Base-by-base conservation (phyloP, 2,113 vertebrate genomes). In the Leptobrachium ailaonicum region DNA sequence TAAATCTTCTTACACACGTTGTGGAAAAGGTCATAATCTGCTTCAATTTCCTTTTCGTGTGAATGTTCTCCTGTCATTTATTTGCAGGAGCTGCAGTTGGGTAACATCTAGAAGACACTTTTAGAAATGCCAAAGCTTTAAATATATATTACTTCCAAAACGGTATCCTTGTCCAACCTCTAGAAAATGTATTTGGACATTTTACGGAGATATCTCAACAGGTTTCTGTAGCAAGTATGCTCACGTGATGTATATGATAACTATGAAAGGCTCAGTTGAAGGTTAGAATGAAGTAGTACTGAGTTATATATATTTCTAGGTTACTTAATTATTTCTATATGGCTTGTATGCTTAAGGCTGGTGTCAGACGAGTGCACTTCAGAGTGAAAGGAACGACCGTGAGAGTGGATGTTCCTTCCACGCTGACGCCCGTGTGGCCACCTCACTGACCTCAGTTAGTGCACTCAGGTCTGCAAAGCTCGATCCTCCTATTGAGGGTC, bases 1-100 rank as follows among this genome's bases (percentile, higher is more conserved):
- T 86, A 83, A 85, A 85, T 88, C 82, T 83, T 83, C 80, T 69
- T 80, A 89, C 84, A 79, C 77, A 76, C 69, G 73, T 83, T 60
- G 87, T 54, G 80, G 80, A 84, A 41, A 82, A 76, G 81, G 40
- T 79, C 80, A 82, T 79, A 76, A 45, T 75, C 72, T 83, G 6
- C 71, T 85, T 87, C 77, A 40, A 43, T 11, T 85, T 82, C 80
- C 56, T 76, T 67, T 82, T 53, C 68, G 45, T 66, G 82, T 71
- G 82, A 81, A 86, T 87, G 85, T 83, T 78, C 77, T 82, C 85
- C 71, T 77, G 75, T 80, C 77, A 80, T 83, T 84, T 70, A 64
- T 84, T 89, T 85, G 74, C 54, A 84, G 76, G 50, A 6, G 32
- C 75, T 85, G 82, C 2, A 73, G 75, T 83, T 85, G 76, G 82